Base-by-base conservation (phyloP, 2,888 invertebrate genomes). In the Shargacucullia verbasci region DNA sequence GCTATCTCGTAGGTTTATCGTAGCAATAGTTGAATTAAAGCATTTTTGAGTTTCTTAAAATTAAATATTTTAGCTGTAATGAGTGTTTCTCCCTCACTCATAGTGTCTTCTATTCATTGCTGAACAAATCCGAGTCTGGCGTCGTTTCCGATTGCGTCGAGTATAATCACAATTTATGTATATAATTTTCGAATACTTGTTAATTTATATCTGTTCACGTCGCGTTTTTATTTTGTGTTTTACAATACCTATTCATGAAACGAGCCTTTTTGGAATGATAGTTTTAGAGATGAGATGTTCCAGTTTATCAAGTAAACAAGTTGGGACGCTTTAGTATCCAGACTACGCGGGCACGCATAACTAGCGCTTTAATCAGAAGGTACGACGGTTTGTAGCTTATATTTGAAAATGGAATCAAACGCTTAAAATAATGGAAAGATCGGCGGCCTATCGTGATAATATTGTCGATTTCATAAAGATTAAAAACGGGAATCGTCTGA, bases 281-380 rank as follows among this genome's bases (percentile, higher is more conserved):
- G 14, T 15, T 43, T n/a, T 39, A 56, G 11, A 46, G 41, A 41
- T 45, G 43, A 41, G 50, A 12, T 40, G 43, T 40, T 59, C 7
- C 15, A 55, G 46, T 67, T 60, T 63, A 55, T 59, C 46, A 9
- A 35, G 59, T 52, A 61, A 73, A 73, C 39, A 59, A 37, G 47
- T 13, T 35, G 31, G 58, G 27, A 39, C 12, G 48, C 34, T 65
- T 60, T 48, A 35, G 33, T 10, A 50, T 59, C 46, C 55, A 50
- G 52, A 46, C 55, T 59, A 53, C 55, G 66, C 31, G 34, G 27
- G 35, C 35, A 10, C n/a, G 34, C 39, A 61, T 61, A 45, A 59
- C 54, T 48, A 59, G 40, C 40, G 40, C 40, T 54, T 64, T 61
- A 61, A 55, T 58, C 20, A 13, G n/a, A 43, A 43, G 33, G 54